These are phyloP conservation scores for Sebastes goodei DNA, from an alignment of 2,797 vertebrate genomes.

Conservation along the genomic window DNA sequence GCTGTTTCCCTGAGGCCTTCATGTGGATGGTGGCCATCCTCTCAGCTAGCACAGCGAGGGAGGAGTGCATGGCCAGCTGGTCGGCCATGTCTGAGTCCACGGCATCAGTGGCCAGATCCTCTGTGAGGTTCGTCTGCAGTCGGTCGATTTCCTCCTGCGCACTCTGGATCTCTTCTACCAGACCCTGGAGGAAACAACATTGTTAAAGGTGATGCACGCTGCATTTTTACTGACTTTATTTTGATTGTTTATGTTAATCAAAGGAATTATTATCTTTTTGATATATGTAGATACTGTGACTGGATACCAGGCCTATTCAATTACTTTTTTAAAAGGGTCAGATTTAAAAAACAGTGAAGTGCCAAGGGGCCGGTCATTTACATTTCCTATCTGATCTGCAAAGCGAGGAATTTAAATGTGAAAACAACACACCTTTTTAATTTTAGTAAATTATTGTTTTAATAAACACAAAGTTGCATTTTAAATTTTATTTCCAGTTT, in stretches of 20 bases:
- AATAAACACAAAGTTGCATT: too few relatives aligned
- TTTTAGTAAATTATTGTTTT: too few relatives aligned
- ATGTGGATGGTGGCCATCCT: constrained; percentile 97
- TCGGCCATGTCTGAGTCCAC: constrained; percentile 86
- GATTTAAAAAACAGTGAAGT: too few relatives aligned
- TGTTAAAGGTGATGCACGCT: background rate
- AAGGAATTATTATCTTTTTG: background rate
- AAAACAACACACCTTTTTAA: too few relatives aligned
- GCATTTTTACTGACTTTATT: background rate
- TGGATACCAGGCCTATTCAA: rapidly evolving
- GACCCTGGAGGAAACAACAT: constrained; percentile 75
- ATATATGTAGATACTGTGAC: background rate
- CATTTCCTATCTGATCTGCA: too few relatives aligned
- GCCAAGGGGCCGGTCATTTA: too few relatives aligned
- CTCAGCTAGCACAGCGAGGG: constrained; percentile 92
- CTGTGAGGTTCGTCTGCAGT: constrained; percentile 88
- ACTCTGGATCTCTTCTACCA: constrained; percentile 91
- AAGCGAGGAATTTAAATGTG: too few relatives aligned
- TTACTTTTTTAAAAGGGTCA: rapidly evolving
- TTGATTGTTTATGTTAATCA: background rate
- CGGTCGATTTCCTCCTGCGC: constrained; percentile 92
- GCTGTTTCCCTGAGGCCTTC: constrained; percentile 94
- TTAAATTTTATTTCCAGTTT: too few relatives aligned
- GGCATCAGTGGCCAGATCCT: constrained; percentile 85
- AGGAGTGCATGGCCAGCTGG: constrained; percentile 93